phyloP scores from a whole-genome alignment of 2,113 vertebrate species.

The Sylvicapra grimmia region DNA sequence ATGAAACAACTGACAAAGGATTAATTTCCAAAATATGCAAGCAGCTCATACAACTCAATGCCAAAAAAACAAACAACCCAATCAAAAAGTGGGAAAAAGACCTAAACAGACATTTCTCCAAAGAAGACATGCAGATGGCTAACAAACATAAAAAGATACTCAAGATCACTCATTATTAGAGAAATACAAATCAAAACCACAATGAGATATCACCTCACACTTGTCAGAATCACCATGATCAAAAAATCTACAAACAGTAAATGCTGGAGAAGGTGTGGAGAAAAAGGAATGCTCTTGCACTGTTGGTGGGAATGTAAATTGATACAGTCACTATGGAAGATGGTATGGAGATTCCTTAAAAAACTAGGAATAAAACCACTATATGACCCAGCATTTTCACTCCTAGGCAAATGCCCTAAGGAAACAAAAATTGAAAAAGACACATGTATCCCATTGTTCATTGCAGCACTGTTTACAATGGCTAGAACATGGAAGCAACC shows the following conservation, averaged over 20 bases:
- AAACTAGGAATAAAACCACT: not conserved
- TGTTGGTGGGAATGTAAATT: not conserved
- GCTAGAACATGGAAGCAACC: not conserved
- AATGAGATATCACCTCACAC: not conserved
- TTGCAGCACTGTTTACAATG: not conserved
- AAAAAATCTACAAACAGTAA: not conserved
- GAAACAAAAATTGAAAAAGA: not conserved
- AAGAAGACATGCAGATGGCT: not conserved
- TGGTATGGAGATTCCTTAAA: rapidly evolving
- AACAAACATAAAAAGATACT: not conserved
- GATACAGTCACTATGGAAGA: not conserved
- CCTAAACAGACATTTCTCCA: not conserved
- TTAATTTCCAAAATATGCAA: not conserved
- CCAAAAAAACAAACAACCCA: not conserved
- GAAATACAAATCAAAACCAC: not conserved
- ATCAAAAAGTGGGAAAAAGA: not conserved
- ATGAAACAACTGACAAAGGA: not conserved
- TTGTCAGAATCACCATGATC: not conserved
- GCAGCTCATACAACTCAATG: not conserved
- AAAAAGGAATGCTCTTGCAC: not conserved
- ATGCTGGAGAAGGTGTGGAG: not conserved
- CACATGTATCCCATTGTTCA: not conserved
- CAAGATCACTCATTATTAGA: not conserved
- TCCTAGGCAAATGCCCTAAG: not conserved
- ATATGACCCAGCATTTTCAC: not conserved